These are phyloP conservation scores for Xylocopa sonorina DNA, from an alignment of 1,140 invertebrate species.

Conservation along the genomic window DNA sequence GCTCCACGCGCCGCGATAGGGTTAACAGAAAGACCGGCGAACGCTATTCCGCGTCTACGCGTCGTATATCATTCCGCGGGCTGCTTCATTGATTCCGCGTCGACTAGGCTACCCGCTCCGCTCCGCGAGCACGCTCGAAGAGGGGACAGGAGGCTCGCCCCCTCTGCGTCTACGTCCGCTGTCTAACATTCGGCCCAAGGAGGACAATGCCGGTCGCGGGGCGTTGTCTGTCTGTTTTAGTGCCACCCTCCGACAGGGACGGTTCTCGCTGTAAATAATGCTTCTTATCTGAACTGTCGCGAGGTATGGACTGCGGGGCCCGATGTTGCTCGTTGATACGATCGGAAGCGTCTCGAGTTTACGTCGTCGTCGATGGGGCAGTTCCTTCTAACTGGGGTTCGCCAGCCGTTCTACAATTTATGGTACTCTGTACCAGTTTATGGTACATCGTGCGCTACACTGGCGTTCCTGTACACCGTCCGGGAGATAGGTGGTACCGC, in stretches of 20 bases:
- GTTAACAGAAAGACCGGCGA: slow-evolving; percentile 76
- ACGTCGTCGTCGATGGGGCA: slow-evolving; percentile 24
- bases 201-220: slow-evolving; percentile 41
- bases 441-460: no score
- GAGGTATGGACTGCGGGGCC: slow-evolving; percentile 20
- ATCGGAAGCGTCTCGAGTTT: slow-evolving; percentile 33
- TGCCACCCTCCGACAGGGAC: slow-evolving; percentile 29
- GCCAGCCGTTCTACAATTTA: no score
- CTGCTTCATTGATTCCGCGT: slow-evolving; percentile 74
- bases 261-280: slow-evolving; percentile 48
- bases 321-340: slow-evolving; percentile 43
- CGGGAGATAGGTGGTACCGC: no score
- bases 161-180: neutral
- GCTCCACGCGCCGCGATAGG: slow-evolving; percentile 64
- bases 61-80: slow-evolving; percentile 74
- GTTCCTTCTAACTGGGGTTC: slow-evolving; percentile 32
- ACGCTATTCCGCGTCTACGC: slow-evolving; percentile 73
- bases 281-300: slow-evolving; percentile 60
- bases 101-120: slow-evolving; percentile 23
- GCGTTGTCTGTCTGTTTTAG: slow-evolving; percentile 52
- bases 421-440: no score
- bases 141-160: neutral
- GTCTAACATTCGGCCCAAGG: slow-evolving; percentile 37
- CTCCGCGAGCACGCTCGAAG: slow-evolving; percentile 8
- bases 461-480: no score